phyloP scores from a whole-genome alignment of 2,113 vertebrate species.

The Marmota monax region DNA sequence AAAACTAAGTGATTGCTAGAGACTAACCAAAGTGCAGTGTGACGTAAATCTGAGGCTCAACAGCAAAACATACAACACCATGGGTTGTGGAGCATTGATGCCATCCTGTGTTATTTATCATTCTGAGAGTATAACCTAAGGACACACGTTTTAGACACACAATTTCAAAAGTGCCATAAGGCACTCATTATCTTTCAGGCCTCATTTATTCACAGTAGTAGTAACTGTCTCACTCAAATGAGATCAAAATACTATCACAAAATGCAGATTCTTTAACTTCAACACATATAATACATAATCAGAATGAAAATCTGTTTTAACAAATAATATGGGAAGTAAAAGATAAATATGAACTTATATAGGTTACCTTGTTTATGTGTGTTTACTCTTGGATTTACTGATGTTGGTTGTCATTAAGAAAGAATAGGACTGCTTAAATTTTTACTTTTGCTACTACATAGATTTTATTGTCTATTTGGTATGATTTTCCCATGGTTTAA shows the following conservation, averaged over 20 bases:
- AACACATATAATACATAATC: not conserved
- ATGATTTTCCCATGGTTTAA: not conserved
- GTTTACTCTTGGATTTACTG: not conserved
- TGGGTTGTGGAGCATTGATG: not conserved
- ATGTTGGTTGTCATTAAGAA: not conserved
- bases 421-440: not conserved
- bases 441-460: not conserved
- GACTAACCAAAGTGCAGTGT: not conserved
- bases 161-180: not conserved
- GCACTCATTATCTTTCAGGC: not conserved
- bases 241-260: slow-evolving; percentile 41
- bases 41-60: not conserved
- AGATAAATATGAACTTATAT: not conserved
- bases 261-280: not conserved
- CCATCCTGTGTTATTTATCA: not conserved
- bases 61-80: not conserved
- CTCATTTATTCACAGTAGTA: not conserved
- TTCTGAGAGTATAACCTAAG: not conserved
- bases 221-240: slow-evolving; percentile 21
- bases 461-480: slow-evolving; percentile 13
- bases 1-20: not conserved
- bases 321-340: not conserved
- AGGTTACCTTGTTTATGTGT: not conserved
- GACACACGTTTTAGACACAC: not conserved
- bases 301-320: not conserved